These are phyloP conservation scores for Aphodius sticticus DNA, from an alignment of 2,888 invertebrate genomes.

Conservation along the genomic window DNA sequence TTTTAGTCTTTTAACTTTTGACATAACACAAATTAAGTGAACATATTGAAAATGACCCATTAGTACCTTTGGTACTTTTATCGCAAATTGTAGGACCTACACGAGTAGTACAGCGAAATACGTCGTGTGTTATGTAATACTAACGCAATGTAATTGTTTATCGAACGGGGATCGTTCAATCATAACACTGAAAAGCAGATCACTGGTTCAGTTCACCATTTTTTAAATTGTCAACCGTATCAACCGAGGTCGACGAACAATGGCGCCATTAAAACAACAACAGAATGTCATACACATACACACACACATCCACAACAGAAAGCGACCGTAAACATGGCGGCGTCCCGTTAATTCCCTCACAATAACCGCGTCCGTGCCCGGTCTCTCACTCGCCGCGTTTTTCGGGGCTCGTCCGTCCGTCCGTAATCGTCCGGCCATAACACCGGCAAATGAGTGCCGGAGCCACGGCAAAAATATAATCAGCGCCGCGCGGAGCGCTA, in stretches of 20 bases:
- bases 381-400: not conserved
- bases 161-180: not conserved
- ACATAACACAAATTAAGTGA: too few species aligned
- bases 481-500: slow-evolving; percentile 43
- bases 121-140: not conserved
- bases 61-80: too few species aligned
- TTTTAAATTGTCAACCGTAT: not conserved
- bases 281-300: not conserved
- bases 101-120: too few species aligned
- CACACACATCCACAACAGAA: not conserved
- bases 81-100: too few species aligned
- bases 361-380: not conserved
- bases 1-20: too few species aligned
- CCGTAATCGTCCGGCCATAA: not conserved
- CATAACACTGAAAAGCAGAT: not conserved
- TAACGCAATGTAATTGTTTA: not conserved
- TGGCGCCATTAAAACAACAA: not conserved
- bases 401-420: not conserved
- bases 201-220: not conserved
- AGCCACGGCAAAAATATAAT: slow-evolving; percentile 41
- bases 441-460: not conserved
- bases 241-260: not conserved
- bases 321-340: not conserved
- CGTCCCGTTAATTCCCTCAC: not conserved
- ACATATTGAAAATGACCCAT: too few species aligned